These are phyloP conservation scores for Nebria salina DNA, from an alignment of 2,888 invertebrate genomes.

Conservation along the genomic window DNA sequence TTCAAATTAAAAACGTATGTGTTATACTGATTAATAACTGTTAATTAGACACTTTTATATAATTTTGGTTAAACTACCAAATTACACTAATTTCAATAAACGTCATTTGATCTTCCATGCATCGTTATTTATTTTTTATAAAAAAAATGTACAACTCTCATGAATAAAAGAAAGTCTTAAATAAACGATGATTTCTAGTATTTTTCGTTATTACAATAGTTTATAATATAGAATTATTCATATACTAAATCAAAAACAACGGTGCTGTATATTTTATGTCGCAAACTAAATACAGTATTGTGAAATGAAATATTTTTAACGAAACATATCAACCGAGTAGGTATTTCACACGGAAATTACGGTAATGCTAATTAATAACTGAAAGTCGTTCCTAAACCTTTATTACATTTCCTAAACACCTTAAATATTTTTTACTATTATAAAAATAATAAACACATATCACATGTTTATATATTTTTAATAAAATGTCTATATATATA, in stretches of 20 bases:
- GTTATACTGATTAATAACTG: not conserved
- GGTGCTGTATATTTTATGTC: not conserved
- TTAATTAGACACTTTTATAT: not conserved
- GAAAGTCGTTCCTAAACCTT: not conserved
- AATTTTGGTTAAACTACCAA: not conserved
- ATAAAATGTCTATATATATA: not conserved
- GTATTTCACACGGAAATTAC: not conserved
- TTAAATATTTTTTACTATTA: not conserved
- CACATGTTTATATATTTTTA: not conserved
- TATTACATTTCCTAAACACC: not conserved
- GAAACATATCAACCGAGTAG: not conserved
- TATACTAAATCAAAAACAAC: not conserved
- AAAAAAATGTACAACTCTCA: not conserved
- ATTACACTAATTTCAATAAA: not conserved
- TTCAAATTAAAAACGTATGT: not conserved
- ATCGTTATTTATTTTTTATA: not conserved
- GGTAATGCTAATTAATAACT: not conserved
- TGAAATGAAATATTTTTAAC: not conserved
- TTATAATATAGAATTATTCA: slow-evolving; percentile 1
- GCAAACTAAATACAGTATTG: not conserved
- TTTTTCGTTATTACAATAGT: not conserved
- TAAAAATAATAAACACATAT: not conserved
- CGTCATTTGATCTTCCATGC: not conserved
- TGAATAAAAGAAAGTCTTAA: not conserved
- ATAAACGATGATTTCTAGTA: not conserved